Evolutionary conservation across 2,888 invertebrate species (phyloP).

Genomic region (Mythimna lalbum): DNA sequence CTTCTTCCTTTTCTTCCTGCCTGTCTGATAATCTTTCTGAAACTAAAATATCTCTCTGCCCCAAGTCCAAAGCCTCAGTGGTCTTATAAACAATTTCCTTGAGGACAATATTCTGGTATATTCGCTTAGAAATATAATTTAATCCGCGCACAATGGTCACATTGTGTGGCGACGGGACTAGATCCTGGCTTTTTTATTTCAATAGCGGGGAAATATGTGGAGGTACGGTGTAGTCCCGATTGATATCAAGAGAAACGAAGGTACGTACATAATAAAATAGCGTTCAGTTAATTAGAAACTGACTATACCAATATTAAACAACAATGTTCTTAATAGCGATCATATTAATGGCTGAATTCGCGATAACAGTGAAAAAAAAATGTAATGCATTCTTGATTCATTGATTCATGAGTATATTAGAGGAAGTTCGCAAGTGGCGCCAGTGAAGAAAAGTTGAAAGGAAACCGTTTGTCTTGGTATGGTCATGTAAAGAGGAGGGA

Average conservation of each 20-base stretch:
- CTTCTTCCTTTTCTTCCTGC: neutral
- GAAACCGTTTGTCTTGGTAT: no score
- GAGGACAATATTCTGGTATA: conserved; percentile 76
- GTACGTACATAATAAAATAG: no score
- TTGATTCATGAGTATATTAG: no score
- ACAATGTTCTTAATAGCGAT: no score
- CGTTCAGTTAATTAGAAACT: neutral
- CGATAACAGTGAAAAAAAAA: no score
- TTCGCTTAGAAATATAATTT: conserved; percentile 87
- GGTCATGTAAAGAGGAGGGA: no score
- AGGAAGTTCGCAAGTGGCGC: no score
- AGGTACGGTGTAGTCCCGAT: conserved; percentile 24
- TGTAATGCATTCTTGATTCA: no score
- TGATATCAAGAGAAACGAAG: neutral
- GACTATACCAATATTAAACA: neutral
- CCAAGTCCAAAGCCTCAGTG: conserved; percentile 61
- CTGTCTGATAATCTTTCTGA: neutral
- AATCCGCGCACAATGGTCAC: conserved; percentile 83
- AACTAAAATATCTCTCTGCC: neutral
- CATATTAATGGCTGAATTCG: no score
- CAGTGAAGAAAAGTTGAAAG: no score
- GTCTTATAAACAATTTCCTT: conserved; percentile 80
- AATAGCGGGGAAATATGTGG: conserved; percentile 50
- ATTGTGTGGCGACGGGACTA: conserved; percentile 70
- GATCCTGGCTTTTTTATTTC: conserved; percentile 67